Base-by-base conservation (phyloP, 2,797 vertebrate genomes). In the Pangasius sanitwongsei region DNA sequence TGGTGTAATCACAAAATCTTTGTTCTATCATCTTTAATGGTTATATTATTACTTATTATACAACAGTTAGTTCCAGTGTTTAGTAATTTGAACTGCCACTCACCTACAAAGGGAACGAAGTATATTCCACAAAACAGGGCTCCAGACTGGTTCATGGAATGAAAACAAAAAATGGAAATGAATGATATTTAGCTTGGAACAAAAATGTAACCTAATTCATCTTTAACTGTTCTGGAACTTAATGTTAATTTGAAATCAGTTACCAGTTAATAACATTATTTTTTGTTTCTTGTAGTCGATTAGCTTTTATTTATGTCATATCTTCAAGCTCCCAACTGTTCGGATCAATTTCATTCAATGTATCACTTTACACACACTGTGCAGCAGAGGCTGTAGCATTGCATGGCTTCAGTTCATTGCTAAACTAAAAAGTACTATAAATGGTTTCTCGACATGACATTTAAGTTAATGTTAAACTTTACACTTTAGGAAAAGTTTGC, bases 281-380 rank as follows among this genome's bases (percentile, higher is more conserved):
- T 57, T 81, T 37, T n/a, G 7, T 59, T 81, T 81, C 34, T 13
- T 61, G 34, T 25, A 82, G 53, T 9, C 11, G 55, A 82, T 82
- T 59, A 82, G 31, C 18, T 82, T 82, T 61, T 61, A 82, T 82
- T 82, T 82, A 59, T 82, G 55, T 82, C 80, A 59, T 82, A 82
- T 20, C 18, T 59, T 59, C 13, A 15, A 41, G 20, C 55, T 59
- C 34, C 55, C 80, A 61, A 12, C 31, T 61, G 55, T 28, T 82
- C 57, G 2, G 31, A 61, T 61, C 55, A 82, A 81, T 81, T 57
- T 81, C n/a, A 81, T 57, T 81, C 78, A 59, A 0, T 61, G 34
- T 15, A 81, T 81, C 18, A 81, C 78, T 81, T 59, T 78, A 53
- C 78, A 81, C 28, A 80, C 78, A 59, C 53, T 23, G n/a, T 80